These are phyloP conservation scores for Microcebus murinus DNA, from an alignment of 2,113 vertebrate species.

Conservation along the genomic window DNA sequence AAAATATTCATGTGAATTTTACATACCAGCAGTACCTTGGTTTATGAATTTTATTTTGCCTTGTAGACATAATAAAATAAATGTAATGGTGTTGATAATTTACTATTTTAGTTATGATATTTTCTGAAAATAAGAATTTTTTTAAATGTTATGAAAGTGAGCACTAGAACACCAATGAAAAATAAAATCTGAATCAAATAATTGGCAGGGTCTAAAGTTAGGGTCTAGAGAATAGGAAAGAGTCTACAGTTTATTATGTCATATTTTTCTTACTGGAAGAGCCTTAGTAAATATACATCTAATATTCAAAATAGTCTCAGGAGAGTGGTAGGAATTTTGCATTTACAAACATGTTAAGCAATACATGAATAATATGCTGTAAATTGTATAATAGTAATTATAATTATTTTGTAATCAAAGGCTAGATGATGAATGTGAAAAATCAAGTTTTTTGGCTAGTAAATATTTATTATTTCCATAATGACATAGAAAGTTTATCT, in stretches of 20 bases:
- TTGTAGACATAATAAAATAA: neutral
- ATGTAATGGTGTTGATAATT: neutral
- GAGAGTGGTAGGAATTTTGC: neutral
- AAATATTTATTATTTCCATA: conserved; percentile 6
- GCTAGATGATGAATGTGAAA: neutral
- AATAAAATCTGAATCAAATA: neutral
- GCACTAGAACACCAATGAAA: neutral
- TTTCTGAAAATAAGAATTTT: neutral
- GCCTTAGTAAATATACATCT: conserved; percentile 25
- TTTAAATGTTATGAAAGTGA: neutral
- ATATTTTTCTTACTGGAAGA: conserved; percentile 19
- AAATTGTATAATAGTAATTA: neutral
- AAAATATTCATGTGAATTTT: neutral
- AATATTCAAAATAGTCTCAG: neutral
- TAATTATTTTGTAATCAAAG: conserved; percentile 1
- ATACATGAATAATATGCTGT: neutral
- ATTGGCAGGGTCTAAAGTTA: neutral
- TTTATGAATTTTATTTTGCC: neutral
- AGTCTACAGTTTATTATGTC: neutral
- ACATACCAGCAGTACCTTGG: conserved; percentile 18
- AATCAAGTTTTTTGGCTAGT: neutral
- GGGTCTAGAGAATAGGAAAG: neutral
- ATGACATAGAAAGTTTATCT: neutral
- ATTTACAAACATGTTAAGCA: neutral
- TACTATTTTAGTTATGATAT: neutral